Conservation (phyloP, 2,888 invertebrate species). For the Sphaerophoria taeniata region DNA sequence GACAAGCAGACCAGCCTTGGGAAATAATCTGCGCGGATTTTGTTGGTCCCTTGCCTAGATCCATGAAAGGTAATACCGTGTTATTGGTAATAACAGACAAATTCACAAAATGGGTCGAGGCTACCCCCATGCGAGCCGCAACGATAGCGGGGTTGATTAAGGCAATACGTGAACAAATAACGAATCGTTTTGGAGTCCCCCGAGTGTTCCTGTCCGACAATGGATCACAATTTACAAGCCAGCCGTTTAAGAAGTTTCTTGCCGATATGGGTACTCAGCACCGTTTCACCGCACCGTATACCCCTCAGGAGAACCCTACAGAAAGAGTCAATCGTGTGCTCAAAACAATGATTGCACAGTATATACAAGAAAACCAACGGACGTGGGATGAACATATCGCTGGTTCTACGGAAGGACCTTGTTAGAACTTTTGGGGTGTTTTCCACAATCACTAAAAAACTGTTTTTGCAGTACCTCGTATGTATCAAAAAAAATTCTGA, state of each 20-base stretch:
- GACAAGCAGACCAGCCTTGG: neutral
- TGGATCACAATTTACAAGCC: constrained; percentile 34
- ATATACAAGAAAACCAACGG: neutral
- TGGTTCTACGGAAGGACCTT: too few relatives aligned
- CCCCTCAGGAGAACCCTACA: constrained; percentile 30
- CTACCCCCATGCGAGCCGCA: constrained; percentile 8
- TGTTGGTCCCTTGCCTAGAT: neutral
- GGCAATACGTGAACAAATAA: neutral
- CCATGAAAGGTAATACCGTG: neutral
- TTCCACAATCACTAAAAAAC: too few relatives aligned
- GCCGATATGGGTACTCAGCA: neutral
- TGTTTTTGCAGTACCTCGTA: too few relatives aligned
- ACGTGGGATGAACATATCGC: constrained; percentile 22
- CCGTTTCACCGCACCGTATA: constrained; percentile 5
- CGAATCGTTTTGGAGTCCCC: neutral
- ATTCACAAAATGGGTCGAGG: constrained; percentile 57
- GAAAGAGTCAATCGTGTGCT: constrained; percentile 33
- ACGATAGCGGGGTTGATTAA: too few relatives aligned
- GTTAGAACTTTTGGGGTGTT: too few relatives aligned
- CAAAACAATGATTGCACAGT: constrained; percentile 43
- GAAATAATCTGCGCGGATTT: neutral
- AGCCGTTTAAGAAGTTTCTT: constrained; percentile 12
- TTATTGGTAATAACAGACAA: constrained; percentile 49
- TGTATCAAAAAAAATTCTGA: too few relatives aligned
- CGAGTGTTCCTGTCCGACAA: constrained; percentile 2